Base-by-base conservation (phyloP, 2,113 vertebrate genomes). In the Scytalopus superciliaris region DNA sequence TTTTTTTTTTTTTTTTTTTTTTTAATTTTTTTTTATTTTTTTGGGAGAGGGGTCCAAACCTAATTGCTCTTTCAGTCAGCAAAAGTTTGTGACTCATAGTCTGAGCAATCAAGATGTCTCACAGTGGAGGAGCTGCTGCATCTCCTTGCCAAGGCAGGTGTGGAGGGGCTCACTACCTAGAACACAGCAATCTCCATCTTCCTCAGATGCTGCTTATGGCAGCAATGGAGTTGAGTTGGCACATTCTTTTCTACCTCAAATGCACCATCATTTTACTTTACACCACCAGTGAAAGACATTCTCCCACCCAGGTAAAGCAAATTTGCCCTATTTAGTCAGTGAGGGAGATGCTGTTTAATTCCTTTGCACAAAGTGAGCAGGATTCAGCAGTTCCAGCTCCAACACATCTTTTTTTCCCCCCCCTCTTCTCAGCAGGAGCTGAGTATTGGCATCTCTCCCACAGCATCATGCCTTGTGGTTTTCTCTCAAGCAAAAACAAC, bases 371-470 rank as follows among this genome's bases (percentile, higher is more conserved):
- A 84, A 84, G 66, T 93, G 94, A 96, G 40, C 88, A 82, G 92
- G 62, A 95, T 90, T 87, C 69, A 59, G 92, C 86, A 93, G 88
- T 83, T 92, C 77, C 94, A 96, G 88, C 83, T 96, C 83, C 14
- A 0, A 81, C 88, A 84, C 76, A 3, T 73, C 57, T 87, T 92
- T 83, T 67, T 60, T 82, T 82, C 39, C 44, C 39, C 50, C 79
- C 50, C 79, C 73, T 87, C 84, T 94, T 95, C 96, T 95, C 96
- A 96, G 96, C 95, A 79, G 96, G 96, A 96, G 90, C 76, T 68
- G 92, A 96, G 62, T 92, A 91, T 94, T 96, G 94, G 95, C 90
- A 9, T 94, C 93, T 97, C 95, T 96, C 90, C 95, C 92, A 90
- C 83, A 95, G 92, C 91, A 95, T 96, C 86, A 78, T 89, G 95